Percentiles rank a stretch among this genome's conserved stretches.
phyloP scores from a whole-genome alignment of 2,113 vertebrate species.

The Aphelocoma coerulescens region DNA sequence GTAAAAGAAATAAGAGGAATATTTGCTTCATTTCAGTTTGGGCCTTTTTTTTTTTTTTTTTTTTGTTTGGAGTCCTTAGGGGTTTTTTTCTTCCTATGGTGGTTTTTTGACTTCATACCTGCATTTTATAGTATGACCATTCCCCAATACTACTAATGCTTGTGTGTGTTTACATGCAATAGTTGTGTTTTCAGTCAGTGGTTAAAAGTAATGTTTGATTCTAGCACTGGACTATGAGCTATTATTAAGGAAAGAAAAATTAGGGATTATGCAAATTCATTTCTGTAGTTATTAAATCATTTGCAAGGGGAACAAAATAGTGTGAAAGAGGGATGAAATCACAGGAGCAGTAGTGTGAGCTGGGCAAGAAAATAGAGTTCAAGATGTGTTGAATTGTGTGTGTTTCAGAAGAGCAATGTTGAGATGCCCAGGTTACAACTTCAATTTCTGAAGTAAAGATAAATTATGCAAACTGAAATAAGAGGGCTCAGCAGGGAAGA shows the following conservation, averaged over 20 bases:
- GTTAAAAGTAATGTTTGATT: not conserved
- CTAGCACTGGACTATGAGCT: not conserved
- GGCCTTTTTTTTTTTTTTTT: not conserved
- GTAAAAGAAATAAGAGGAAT: not conserved
- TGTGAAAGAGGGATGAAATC: not conserved
- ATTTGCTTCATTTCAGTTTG: not conserved
- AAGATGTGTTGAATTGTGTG: not conserved
- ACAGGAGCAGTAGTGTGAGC: not conserved
- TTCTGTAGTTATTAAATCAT: not conserved
- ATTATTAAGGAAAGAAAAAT: not conserved
- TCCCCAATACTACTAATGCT: not conserved
- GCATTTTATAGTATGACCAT: fast-evolving
- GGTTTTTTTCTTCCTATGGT: fast-evolving
- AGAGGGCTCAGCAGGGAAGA: not conserved
- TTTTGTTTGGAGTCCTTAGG: not conserved
- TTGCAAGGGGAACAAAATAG: not conserved
- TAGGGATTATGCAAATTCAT: fast-evolving
- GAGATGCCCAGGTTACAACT: not conserved
- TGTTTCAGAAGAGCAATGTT: not conserved
- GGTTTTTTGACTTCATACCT: fast-evolving
- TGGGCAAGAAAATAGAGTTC: not conserved
- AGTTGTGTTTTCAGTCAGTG: not conserved
- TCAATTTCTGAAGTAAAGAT: not conserved
- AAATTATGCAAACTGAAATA: not conserved
- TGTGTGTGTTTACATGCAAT: fast-evolving